Evolutionary conservation across 53 echinoderm and acorn worm species (phyloP), one percentile per base, ranked within the genome.

Genomic region (Crossaster papposus): DNA sequence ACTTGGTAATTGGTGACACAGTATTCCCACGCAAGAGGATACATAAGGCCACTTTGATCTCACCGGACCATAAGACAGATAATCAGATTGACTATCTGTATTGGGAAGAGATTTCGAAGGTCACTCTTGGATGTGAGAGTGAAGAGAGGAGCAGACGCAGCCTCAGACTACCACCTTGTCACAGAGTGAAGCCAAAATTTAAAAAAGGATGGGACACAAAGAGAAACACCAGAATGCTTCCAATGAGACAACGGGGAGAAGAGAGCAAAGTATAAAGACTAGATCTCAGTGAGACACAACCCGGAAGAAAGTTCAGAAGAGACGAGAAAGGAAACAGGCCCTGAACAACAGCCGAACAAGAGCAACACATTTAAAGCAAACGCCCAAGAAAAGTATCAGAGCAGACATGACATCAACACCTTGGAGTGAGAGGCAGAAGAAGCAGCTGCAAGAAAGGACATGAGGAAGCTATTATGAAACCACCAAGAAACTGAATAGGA

Each of bases 81-180:
- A 91, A 91, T 29, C 86, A 90, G 30, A 90, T 83, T 26, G 77
- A 91, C 35, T 65, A 14, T 83, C 17, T 91, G 85, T 24, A 81
- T 44, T 44, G 44, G 44, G 44, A 44, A 44, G 2, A 44, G 44
- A 29, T 90, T 81, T 58, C 30, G 82, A 4, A 51, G 82, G 74
- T 81, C 72, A 2, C 75, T 64, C 5, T 65, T 36, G 18, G 80
- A 89, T 68, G 89, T 80, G 50, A 55, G 81, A 44, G 68, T 81
- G 54, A 89, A 18, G 50, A 35, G 89, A 55, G 64, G 80, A 14
- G 89, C 80, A 37, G 70, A 72, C 14, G 80, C 55, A 70, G 65
- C 73, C 35, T 91, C 85, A 85, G 91, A 85, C 64, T 85, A 91
- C 51, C 84, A 91, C 70, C 78, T 91, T 34, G 13, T 91, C 3